phyloP scores from a whole-genome alignment of 2,113 vertebrate genomes.

The Archilochus colubris region DNA sequence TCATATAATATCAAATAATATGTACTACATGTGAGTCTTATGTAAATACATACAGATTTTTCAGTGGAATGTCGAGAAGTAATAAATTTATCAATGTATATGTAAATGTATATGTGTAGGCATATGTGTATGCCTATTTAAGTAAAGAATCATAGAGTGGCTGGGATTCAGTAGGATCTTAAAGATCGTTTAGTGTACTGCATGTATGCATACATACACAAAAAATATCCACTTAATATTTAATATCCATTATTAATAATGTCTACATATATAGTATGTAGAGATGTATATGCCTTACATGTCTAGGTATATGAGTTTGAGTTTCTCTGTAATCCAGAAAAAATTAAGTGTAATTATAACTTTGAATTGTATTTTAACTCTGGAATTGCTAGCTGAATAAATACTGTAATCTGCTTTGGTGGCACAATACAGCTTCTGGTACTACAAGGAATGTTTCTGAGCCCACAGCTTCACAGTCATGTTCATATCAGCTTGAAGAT shows the following conservation, averaged over 20 bases:
- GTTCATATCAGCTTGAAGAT: background rate
- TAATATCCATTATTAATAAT: background rate
- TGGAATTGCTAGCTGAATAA: background rate
- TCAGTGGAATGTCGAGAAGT: background rate
- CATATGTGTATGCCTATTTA: no score
- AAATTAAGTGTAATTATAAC: background rate
- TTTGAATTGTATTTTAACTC: background rate
- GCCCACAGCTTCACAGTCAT: background rate
- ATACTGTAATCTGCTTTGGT: background rate
- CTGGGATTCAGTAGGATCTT: no score
- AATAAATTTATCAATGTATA: fast-evolving
- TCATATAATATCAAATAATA: background rate
- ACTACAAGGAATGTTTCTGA: fast-evolving
- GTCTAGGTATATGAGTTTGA: background rate
- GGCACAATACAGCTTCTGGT: background rate
- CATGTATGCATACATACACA: background rate
- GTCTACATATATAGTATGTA: fast-evolving
- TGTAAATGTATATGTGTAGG: no score
- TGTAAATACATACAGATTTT: background rate
- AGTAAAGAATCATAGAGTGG: no score
- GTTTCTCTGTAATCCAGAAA: background rate
- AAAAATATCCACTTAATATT: background rate
- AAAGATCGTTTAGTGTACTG: background rate
- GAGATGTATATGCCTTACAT: background rate
- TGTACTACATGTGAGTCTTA: background rate